Conservation (phyloP, 1,140 invertebrate species). For the Panonychus citri region DNA sequence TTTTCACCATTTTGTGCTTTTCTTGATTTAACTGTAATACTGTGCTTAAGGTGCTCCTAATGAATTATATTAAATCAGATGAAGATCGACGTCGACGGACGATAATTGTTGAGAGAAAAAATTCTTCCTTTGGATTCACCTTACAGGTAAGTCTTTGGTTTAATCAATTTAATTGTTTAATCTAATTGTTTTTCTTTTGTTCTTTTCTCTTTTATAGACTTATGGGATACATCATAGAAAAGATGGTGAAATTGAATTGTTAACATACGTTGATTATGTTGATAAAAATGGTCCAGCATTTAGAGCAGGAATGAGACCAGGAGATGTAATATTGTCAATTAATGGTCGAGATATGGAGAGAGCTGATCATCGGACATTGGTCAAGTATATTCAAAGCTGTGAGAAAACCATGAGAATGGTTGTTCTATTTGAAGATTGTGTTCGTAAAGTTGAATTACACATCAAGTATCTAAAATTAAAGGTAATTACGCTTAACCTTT, state of each 20-base stretch:
- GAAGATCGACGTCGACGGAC: conserved; percentile 65
- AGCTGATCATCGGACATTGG: conserved; percentile 66
- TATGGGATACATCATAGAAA: conserved; percentile 85
- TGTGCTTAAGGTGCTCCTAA: too few species aligned
- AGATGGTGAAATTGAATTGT: conserved; percentile 68
- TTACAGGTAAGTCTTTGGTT: conserved; percentile 33
- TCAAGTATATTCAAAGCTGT: conserved; percentile 69
- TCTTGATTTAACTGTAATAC: too few species aligned
- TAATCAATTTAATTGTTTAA: background rate
- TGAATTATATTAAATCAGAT: conserved; percentile 27
- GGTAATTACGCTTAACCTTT: too few species aligned
- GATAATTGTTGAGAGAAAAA: conserved; percentile 60
- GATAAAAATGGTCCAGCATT: conserved; percentile 70
- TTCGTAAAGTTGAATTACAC: conserved; percentile 70
- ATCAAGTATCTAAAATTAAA: conserved; percentile 73
- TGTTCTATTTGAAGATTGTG: conserved; percentile 80
- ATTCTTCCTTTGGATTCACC: conserved; percentile 77
- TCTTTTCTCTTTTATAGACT: conserved; percentile 31
- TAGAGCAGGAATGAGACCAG: conserved; percentile 69
- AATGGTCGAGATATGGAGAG: conserved; percentile 68
- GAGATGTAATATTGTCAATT: conserved; percentile 76
- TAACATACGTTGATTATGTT: conserved; percentile 88
- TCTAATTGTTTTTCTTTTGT: background rate
- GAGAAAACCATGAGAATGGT: conserved; percentile 76
- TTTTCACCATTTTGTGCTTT: too few species aligned